Evolutionary conservation across 1,140 invertebrate species (phyloP), one percentile per base, ranked within the genome.

Genomic region (Aradophagus sp.): DNA sequence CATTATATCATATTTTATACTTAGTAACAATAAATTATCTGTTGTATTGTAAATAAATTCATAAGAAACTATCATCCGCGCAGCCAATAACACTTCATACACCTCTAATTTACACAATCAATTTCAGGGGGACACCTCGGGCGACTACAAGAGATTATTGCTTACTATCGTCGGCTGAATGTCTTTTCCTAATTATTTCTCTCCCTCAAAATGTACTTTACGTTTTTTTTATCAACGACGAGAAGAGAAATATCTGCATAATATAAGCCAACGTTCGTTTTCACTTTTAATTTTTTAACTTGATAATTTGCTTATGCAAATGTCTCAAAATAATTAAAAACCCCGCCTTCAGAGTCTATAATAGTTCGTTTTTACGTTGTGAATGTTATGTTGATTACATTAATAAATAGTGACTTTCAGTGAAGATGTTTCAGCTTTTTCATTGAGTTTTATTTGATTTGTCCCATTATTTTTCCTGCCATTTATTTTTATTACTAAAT

Each of bases 81-180:
- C n/a, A n/a, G n/a, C n/a, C n/a, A n/a, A n/a, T n/a, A n/a, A n/a
- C 44, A 56, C 52, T 44, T 17, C 38, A 67, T 41, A 34, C n/a
- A 42, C 52, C 27, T 71, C 71, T 75, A 79, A 82, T 78, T 68
- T 62, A 74, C 77, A 66, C 41, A 68, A 80, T 82, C 56, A 73
- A 79, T 85, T 93, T 79, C 91, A 96, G 92, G 93, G 89, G 74
- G 95, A 97, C 87, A 95, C 93, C 67, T 95, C 93, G 77, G 95
- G 95, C 75, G 94, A 97, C 89, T 96, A 95, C 91, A 95, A 93
- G 89, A 92, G 90, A 88, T 89, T 95, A 76, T 90, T 97, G 82
- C 89, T 96, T 87, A 89, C 93, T 77, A 87, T 97, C 84, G 87
- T 95, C 86, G 91, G 91, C 87, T 92, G 89, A 88, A 77, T 73